These are phyloP conservation scores for Apodemus agrarius DNA, from an alignment of 2,797 vertebrate genomes.

Conservation along the genomic window DNA sequence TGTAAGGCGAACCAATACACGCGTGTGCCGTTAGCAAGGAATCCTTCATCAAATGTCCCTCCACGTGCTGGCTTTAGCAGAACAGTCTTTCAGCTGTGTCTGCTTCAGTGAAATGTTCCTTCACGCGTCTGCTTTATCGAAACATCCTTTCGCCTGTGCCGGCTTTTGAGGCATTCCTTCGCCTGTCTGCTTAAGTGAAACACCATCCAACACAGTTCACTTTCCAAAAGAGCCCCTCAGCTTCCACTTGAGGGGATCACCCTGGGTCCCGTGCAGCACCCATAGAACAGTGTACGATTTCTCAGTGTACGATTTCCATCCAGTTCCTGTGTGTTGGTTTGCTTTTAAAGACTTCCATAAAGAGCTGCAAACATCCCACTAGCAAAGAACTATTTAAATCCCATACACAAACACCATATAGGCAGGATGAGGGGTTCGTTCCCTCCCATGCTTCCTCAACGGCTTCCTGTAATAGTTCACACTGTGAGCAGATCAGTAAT, in stretches of 20 bases:
- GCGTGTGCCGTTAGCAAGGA: not conserved
- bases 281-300: not conserved
- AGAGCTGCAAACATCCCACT: not conserved
- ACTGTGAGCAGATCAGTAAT: not conserved
- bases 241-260: not conserved
- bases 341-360: conserved; percentile 23
- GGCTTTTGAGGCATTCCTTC: not conserved
- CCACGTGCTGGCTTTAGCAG: not conserved
- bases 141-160: not conserved
- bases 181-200: not conserved
- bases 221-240: not conserved
- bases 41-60: not conserved
- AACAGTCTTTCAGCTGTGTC: not conserved
- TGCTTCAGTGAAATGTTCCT: not conserved
- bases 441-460: not conserved
- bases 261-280: too few species aligned
- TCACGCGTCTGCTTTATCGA: not conserved
- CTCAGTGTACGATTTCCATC: rapidly evolving
- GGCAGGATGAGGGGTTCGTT: not conserved
- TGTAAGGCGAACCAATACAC: not conserved
- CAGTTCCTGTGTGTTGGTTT: rapidly evolving
- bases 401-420: not conserved
- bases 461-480: not conserved
- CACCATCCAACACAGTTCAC: not conserved
- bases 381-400: conserved; percentile 16